Conservation (phyloP, 2,797 vertebrate species). For the Poecilia wingei region DNA sequence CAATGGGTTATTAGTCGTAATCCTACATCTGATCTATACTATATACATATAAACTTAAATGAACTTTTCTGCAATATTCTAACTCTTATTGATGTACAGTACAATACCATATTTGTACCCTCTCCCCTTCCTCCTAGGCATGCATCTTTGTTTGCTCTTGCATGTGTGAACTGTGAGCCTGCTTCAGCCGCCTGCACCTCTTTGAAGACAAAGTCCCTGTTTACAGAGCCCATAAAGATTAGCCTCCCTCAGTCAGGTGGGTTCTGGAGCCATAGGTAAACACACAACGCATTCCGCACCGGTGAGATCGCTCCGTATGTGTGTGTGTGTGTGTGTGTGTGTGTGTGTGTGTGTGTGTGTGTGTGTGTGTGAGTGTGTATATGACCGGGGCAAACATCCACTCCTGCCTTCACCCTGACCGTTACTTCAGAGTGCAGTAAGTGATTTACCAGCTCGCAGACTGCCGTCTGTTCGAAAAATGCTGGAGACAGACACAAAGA, state of each 20-base stretch:
- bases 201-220: conserved; percentile 85
- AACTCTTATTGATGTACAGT: conserved; percentile 36
- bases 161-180: conserved; percentile 64
- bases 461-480: conserved; percentile 74
- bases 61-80: not conserved
- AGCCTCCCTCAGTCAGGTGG: conserved; percentile 83
- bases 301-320: conserved; percentile 78
- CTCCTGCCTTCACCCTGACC: conserved; percentile 79
- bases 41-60: not conserved
- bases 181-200: conserved; percentile 52
- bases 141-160: conserved; percentile 18
- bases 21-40: not conserved
- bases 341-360: not conserved
- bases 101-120: conserved; percentile 25
- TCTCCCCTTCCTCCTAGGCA: not conserved
- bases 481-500: conserved; percentile 72
- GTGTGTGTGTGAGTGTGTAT: not conserved
- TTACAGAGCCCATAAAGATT: conserved; percentile 86
- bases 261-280: conserved; percentile 84
- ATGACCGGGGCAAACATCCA: conserved; percentile 82
- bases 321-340: conserved; percentile 46
- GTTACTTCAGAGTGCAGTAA: conserved; percentile 78
- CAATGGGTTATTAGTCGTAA: not conserved
- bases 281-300: conserved; percentile 80
- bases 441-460: conserved; percentile 83